Base-by-base conservation (phyloP, 1,140 invertebrate species). In the Odontomachus brunneus region DNA sequence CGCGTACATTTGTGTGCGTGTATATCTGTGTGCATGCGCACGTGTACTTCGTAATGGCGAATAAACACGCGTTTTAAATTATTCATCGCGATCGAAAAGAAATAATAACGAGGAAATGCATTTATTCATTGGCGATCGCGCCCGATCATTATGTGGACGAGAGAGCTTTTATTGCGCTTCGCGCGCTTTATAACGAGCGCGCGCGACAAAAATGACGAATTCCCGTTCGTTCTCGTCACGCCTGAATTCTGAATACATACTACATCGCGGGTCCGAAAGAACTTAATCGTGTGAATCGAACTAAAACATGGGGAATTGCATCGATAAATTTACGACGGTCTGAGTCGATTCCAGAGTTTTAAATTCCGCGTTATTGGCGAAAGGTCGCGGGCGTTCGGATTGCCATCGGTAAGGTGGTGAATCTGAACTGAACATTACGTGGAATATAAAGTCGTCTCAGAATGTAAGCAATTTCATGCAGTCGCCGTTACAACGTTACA, bases 381-480 rank as follows among this genome's bases (percentile, higher is more conserved):
- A 62, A 29, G 38, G 53, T 73, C 26, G n/a, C 33, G 5, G 48
- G 15, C 9, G 3, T 44, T 73, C 78, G 44, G 57, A 74, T 82
- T 74, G 38, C 22, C 17, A 44, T 7, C 5, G 22, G 57, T 62
- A 74, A 63, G 53, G 65, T 80, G 66, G 33, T 80, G 78, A 74
- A 74, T 72, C 55, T 62, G 57, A 74, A 74, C 57, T 51, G 55
- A 74, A 60, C 57, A 62, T 74, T 82, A 82, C 67, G 57, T 60
- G 44, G 5, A 74, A 60, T 53, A 60, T 53, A 82, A 82, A 82
- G 75, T 53, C 51, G 14, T 63, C 9, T 80, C 33, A 71, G 75
- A 80, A 80, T 80, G 65, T 80, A 80, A 69, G 75, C 75, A 80
- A 71, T 80, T 67, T 69, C 65, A 57, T 69, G 65, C 65, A 80